A percentile compares a stretch with the other conserved stretches of the same genome.
phyloP scores from a whole-genome alignment of 2,797 vertebrate genomes.

The Neoniphon sammara region DNA sequence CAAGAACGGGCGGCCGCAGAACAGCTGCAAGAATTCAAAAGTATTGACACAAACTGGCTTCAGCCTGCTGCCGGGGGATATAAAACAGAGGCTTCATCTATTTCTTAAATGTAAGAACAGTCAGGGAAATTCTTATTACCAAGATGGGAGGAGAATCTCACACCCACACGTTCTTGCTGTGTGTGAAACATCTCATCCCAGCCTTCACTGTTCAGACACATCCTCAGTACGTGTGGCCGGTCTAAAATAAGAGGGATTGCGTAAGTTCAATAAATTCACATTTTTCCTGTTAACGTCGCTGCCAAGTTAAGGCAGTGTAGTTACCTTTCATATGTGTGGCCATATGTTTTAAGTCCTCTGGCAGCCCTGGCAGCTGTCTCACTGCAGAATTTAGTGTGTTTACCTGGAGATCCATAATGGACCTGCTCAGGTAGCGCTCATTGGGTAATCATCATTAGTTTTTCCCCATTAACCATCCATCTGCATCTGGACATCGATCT shows the following conservation, averaged over 20 bases:
- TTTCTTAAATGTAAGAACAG: no score
- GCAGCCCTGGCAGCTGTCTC: constrained; percentile 25
- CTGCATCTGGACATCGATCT: constrained; percentile 20
- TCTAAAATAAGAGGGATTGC: neutral
- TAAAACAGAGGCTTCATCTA: no score
- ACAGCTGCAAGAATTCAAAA: no score
- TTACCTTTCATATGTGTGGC: constrained; percentile 19
- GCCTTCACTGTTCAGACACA: neutral
- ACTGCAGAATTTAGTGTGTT: constrained; percentile 2
- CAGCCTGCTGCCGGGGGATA: no score
- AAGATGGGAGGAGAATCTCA: no score
- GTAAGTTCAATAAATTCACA: neutral
- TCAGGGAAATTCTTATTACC: no score
- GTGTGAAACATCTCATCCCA: neutral
- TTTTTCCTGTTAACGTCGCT: neutral
- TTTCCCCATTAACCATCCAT: constrained; percentile 27
- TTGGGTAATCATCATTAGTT: constrained; percentile 25
- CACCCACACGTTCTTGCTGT: no score
- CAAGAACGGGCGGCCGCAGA: no score
- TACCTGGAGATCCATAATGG: constrained; percentile 5
- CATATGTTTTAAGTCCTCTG: constrained; percentile 15
- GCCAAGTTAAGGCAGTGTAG: neutral
- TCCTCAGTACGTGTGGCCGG: neutral
- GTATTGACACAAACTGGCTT: no score
- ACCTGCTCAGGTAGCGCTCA: constrained; percentile 26